Evolutionary conservation across 2,888 invertebrate genomes (phyloP).

Genomic region (Galeruca laticollis): DNA sequence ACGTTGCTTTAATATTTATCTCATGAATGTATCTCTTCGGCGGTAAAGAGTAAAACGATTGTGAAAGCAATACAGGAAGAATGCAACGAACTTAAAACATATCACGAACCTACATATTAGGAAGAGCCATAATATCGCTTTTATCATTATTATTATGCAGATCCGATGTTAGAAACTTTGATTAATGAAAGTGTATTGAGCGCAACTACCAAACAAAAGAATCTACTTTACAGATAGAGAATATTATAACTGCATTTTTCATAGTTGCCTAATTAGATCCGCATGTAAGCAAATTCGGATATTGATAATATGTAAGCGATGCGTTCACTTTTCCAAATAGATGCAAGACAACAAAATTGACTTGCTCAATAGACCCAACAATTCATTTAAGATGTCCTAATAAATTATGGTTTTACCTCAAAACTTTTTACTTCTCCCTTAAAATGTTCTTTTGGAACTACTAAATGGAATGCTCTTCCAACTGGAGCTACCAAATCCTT

Average conservation of each 20-base stretch:
- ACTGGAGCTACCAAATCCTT: slow-evolving; percentile 77
- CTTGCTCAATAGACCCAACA: too few relatives aligned
- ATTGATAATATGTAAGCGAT: too few relatives aligned
- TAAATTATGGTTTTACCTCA: slow-evolving; percentile 70
- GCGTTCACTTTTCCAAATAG: too few relatives aligned
- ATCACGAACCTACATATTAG: background rate
- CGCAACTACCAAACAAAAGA: too few relatives aligned
- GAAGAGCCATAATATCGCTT: background rate
- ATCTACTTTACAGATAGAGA: too few relatives aligned
- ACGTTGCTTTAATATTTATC: background rate
- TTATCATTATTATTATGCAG: background rate
- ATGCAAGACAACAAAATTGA: too few relatives aligned
- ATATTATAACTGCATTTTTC: too few relatives aligned
- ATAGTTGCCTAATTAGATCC: too few relatives aligned
- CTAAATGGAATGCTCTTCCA: slow-evolving; percentile 80
- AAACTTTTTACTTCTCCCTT: slow-evolving; percentile 76
- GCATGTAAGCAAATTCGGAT: too few relatives aligned
- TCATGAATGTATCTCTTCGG: background rate
- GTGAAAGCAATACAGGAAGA: background rate
- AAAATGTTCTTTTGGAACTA: slow-evolving; percentile 77
- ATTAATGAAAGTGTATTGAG: background rate
- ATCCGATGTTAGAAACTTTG: background rate
- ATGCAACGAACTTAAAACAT: background rate
- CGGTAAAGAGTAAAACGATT: background rate
- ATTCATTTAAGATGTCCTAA: background rate